Percentiles rank a stretch among this genome's conserved stretches.
These are phyloP conservation scores for Aplysina aerophoba DNA, from an alignment of 37 sponge, comb jelly and placozoan genomes.

Conservation along the genomic window DNA sequence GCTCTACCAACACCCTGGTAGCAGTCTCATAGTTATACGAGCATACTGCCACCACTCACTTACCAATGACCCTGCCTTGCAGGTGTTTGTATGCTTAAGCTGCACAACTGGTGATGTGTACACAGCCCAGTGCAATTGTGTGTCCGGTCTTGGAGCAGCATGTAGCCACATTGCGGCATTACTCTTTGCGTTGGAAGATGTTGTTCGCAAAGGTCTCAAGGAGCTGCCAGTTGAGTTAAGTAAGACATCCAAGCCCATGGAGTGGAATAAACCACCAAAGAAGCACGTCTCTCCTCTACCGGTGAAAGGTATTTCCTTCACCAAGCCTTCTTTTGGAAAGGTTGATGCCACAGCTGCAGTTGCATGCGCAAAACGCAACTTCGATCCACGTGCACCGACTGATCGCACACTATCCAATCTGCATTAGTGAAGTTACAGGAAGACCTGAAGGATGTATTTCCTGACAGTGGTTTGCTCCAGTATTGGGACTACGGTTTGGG, in stretches of 20 bases:
- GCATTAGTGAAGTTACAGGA: too few species aligned
- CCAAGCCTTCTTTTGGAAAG: conserved; percentile 10
- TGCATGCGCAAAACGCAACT: too few species aligned
- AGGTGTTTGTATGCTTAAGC: neutral
- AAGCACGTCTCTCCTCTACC: neutral
- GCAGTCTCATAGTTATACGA: neutral
- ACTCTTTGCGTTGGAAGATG: neutral
- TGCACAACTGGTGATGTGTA: neutral
- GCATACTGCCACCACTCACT: neutral
- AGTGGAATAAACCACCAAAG: conserved; percentile 23
- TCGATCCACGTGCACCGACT: too few species aligned
- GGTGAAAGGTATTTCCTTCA: neutral
- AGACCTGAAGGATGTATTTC: too few species aligned
- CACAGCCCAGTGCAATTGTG: neutral
- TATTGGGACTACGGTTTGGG: too few species aligned
- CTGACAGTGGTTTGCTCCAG: too few species aligned
- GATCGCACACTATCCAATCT: too few species aligned
- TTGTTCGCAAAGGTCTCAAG: neutral
- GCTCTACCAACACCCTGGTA: neutral
- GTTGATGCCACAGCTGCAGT: too few species aligned
- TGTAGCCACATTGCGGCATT: conserved; percentile 8
- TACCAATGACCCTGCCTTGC: neutral
- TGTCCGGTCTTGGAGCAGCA: neutral
- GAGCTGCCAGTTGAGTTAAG: neutral
- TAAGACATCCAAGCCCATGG: neutral